phyloP scores from a whole-genome alignment of 1,140 invertebrate species.

The Uloborus diversus region DNA sequence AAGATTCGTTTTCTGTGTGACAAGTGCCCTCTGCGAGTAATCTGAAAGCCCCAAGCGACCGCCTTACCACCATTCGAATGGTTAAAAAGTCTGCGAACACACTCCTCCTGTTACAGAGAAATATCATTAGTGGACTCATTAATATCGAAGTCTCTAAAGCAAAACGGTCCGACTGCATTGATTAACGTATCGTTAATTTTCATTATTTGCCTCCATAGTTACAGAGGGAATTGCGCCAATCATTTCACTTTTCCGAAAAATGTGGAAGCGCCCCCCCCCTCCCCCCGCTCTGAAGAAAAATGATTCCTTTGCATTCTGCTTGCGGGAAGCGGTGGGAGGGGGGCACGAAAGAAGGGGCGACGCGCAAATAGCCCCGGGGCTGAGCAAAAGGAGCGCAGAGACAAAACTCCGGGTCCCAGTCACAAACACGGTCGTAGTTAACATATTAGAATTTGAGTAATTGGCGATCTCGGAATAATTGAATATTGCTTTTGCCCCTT shows the following conservation, averaged over 20 bases:
- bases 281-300: slow-evolving; percentile 30
- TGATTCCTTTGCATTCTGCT: slow-evolving; percentile 11
- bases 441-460: slow-evolving; percentile 57
- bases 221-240: not conserved
- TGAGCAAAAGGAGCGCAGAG: not conserved
- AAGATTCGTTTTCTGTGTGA: too few relatives aligned
- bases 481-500: slow-evolving; percentile 56
- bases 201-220: not conserved
- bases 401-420: slow-evolving; percentile 48
- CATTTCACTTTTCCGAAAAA: slow-evolving; percentile 54
- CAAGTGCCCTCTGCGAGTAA: too few relatives aligned
- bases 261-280: slow-evolving; percentile 10
- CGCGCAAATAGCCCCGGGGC: slow-evolving; percentile 47
- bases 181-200: not conserved
- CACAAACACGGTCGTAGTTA: slow-evolving; percentile 56
- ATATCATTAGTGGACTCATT: too few relatives aligned
- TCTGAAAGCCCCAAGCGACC: too few relatives aligned
- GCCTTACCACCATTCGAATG: too few relatives aligned
- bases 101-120: too few relatives aligned
- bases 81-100: too few relatives aligned
- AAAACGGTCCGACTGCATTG: too few relatives aligned
- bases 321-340: not conserved
- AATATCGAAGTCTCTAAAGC: too few relatives aligned
- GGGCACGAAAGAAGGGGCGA: not conserved
- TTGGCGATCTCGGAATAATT: slow-evolving; percentile 56